Base-by-base conservation (phyloP, 2,113 vertebrate species). In the Nannospalax galili region DNA sequence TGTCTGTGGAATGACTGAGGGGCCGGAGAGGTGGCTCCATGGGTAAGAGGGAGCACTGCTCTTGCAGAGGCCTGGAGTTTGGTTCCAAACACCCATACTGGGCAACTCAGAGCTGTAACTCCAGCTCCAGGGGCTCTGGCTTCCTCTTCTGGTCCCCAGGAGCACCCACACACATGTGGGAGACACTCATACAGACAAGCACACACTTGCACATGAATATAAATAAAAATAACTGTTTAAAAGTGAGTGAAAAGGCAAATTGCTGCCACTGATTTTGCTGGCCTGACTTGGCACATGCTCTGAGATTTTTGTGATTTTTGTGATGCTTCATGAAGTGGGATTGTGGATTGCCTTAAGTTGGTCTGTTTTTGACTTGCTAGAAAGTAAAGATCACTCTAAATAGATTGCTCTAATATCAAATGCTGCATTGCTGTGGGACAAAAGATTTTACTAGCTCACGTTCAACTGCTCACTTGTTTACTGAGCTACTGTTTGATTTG, bases 341-440 rank as follows among this genome's bases (percentile, higher is more conserved):
- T 88, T 92, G 32, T 65, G 42, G 10, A 17, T 87, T 95, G 75
- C 72, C 94, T 96, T 95, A 80, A 96, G 86, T 94, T 88, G 89
- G 89, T 97, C 97, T 95, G 79, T 93, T 88, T 89, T 97, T 97
- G 94, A 85, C 81, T 92, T 73, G 86, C 96, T 92, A 95, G 96
- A 97, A 95, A 93, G 78, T 96, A 79, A 96, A 95, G 82, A 97
- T 95, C 84, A 95, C 14, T 69, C 67, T 69, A 84, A 22, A 62
- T 16, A 62, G 32, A 32, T 69, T 30, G 12, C 32, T 69, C 30
- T 35, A 30, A 69, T 35, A 69, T 93, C 95, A 96, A 95, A 96
- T 90, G 88, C 90, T 97, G 0, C 67, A 81, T 77, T 94, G n/a
- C 19, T 92, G 24, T 45, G 19, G 52, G 24, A 60, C 64, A 8